These are phyloP conservation scores for Yponomeuta cagnagella DNA, from an alignment of 2,888 invertebrate genomes.

Conservation along the genomic window DNA sequence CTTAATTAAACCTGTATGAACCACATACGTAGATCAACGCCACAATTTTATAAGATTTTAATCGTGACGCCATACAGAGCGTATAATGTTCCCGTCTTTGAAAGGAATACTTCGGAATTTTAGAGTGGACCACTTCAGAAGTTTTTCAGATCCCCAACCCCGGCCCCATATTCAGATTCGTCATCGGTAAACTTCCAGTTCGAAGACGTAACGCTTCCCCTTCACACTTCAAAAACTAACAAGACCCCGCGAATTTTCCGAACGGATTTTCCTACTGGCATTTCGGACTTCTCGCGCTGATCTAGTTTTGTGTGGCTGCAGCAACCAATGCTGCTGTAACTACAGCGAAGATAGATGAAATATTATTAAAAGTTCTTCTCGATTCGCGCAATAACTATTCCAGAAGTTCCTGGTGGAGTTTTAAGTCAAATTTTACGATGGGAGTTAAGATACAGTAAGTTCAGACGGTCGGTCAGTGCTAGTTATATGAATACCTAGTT, in stretches of 20 bases:
- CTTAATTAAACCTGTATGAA: no score
- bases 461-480: not conserved
- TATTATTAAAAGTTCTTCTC: not conserved
- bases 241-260: not conserved
- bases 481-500: not conserved
- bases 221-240: not conserved
- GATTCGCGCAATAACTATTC: not conserved
- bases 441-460: not conserved
- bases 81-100: no score
- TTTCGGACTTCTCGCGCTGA: not conserved
- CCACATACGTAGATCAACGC: no score
- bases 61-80: no score
- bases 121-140: not conserved
- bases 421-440: not conserved
- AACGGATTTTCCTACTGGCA: not conserved
- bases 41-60: no score
- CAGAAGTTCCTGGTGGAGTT: not conserved
- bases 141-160: not conserved
- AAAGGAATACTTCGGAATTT: no score
- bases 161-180: not conserved
- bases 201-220: not conserved
- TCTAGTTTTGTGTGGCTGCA: not conserved
- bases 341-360: slow-evolving; percentile 1
- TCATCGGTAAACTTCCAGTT: not conserved
- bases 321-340: not conserved